Conservation (phyloP, 2,113 vertebrate species). For the Shinisaurus crocodilurus region DNA sequence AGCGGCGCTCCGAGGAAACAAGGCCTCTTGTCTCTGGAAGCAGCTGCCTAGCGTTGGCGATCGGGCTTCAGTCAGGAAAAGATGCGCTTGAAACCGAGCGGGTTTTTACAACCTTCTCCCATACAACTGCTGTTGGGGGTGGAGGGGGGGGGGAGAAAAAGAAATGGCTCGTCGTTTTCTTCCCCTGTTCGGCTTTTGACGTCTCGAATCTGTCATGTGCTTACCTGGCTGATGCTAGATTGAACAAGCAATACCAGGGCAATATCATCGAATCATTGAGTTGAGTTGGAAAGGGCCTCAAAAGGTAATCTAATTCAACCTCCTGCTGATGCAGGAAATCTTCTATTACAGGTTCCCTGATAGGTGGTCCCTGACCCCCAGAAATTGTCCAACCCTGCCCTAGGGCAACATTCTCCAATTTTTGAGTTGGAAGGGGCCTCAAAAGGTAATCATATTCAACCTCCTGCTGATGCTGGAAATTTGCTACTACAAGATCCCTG, state of each 20-base stretch:
- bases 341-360: no score
- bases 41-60: conserved; percentile 83
- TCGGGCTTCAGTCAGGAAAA: conserved; percentile 41
- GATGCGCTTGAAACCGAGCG: not conserved
- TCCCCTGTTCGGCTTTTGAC: not conserved
- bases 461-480: no score
- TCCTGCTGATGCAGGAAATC: no score
- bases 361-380: no score
- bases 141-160: not conserved
- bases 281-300: not conserved
- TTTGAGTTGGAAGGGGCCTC: no score
- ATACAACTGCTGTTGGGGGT: not conserved
- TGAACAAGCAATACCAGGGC: not conserved
- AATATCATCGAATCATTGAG: not conserved
- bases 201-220: not conserved
- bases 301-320: no score
- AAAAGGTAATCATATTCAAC: no score
- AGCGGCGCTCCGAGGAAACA: conserved; percentile 81
- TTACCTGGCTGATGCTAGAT: not conserved
- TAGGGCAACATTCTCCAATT: not conserved
- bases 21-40: conserved; percentile 65
- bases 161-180: not conserved
- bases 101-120: not conserved
- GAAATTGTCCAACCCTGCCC: no score
- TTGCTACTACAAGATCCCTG: no score